Evolutionary conservation across 2,113 vertebrate genomes (phyloP), one percentile per base, ranked within the genome.

Genomic region (Chaetura pelagica): DNA sequence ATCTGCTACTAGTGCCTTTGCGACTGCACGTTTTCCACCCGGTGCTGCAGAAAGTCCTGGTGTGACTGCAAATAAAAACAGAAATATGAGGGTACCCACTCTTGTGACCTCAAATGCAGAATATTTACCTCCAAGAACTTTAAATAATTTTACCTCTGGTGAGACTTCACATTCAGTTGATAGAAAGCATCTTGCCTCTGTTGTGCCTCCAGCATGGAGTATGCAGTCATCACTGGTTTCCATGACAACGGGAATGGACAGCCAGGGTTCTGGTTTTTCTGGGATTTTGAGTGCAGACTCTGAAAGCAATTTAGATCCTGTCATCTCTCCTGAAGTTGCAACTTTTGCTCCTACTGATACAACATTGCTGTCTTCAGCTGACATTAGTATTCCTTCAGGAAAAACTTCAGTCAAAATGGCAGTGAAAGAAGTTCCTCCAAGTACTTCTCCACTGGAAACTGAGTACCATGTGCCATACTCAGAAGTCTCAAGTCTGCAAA

Each of bases 261-360:
- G 62, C 58, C 34, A 38, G 4, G 5, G 40, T 23, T 81, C 73
- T 24, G 26, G 54, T 19, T 85, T 87, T 81, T 80, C 40, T 40
- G 17, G 40, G 20, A 54, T 77, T 86, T 93, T 6, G 14, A 68
- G 21, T 84, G 42, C 12, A 5, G 49, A 15, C 32, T 84, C 85
- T 51, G 88, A 93, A 96, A 80, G 59, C 57, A 73, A 40, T 51
- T 34, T 91, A 94, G 91, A 92, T 81, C 68, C 61, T 51, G 52
- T 42, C 61, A 94, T 49, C 69, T 35, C 24, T 93, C 59, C 89
- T 52, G 46, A 76, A 91, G 59, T 42, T 4, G 2, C 83, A 66
- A 49, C 72, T 96, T 94, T 23, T 24, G 49, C 84, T 87, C 94
- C 92, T 83, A n/a, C 85, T 75, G 79, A 20, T 82, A 75, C 87